Base-by-base conservation (phyloP, 1,140 invertebrate species). In the Drosophila gunungcola region DNA sequence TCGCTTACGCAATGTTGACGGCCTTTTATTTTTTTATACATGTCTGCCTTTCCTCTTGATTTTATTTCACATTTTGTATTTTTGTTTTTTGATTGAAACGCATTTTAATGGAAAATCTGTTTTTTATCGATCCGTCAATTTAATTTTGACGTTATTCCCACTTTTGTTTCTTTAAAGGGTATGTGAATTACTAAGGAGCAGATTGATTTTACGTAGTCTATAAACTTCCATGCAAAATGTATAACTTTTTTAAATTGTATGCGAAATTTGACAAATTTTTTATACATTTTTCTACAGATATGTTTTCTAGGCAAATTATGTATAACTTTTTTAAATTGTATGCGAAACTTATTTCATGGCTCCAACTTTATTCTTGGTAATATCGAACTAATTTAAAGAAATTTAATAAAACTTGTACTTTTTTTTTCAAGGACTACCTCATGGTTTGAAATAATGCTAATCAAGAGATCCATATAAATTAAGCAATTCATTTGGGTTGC, bases 51-150 rank as follows among this genome's bases (percentile, higher is more conserved):
- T 55, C 52, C 5, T 36, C 55, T 49, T 69, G 16, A 36, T 56
- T 69, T 69, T 49, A 39, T 32, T 36, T 36, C 34, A 36, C 10
- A 32, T 39, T 55, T 36, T 39, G 34, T 41, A 48, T 63, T 48
- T 29, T 69, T 67, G 32, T 69, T 69, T 58, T 75, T 80, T 80
- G 58, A 82, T 88, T 79, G 74, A 83, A 88, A 56, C 63, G 79
- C 80, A 80, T 89, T 88, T 88, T 88, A 64, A 77, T 83, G 79
- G 64, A 89, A 89, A 88, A 88, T 88, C 79, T 79, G 75, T 82
- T 80, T 88, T 88, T 88, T 83, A 88, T 88, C 84, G 83, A 88
- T 88, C 72, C 72, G 56, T 80, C 65, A 75, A 80, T 85, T 88
- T 83, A 77, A 77, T 83, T 82, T 86, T 80, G 68, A 52, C 63